These are phyloP conservation scores for Bibio marci DNA, from an alignment of 2,888 invertebrate genomes.

Conservation along the genomic window DNA sequence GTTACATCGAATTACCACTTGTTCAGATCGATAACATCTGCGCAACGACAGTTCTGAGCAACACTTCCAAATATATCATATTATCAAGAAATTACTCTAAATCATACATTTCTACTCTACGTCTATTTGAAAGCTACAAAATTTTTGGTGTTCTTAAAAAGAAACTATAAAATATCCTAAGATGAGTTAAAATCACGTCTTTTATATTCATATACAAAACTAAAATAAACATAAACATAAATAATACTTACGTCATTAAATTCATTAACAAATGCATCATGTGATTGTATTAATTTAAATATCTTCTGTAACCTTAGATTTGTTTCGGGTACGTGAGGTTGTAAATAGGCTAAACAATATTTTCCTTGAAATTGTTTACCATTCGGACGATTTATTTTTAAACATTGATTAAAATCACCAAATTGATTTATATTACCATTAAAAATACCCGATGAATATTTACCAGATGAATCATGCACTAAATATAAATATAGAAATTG, in stretches of 20 bases:
- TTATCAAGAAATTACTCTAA: too few species aligned
- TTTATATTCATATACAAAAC: background rate
- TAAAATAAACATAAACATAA: conserved; percentile 3
- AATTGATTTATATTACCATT: conserved; percentile 2
- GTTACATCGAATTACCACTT: too few species aligned
- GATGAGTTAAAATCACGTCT: background rate
- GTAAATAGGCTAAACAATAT: conserved; percentile 46
- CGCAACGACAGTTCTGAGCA: too few species aligned
- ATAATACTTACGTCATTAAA: conserved; percentile 43
- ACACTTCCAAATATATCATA: too few species aligned
- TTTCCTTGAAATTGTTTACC: conserved; percentile 43
- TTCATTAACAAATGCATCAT: conserved; percentile 40
- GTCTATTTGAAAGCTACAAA: too few species aligned
- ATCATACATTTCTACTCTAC: too few species aligned
- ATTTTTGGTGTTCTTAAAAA: too few species aligned
- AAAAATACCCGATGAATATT: background rate
- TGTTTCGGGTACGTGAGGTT: conserved; percentile 35
- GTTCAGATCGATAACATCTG: too few species aligned
- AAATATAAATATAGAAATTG: background rate
- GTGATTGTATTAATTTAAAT: conserved; percentile 35
- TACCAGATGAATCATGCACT: conserved; percentile 2
- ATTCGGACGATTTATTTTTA: conserved; percentile 20
- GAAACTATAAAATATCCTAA: too few species aligned
- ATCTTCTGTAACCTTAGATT: conserved; percentile 22
- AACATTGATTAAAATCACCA: conserved; percentile 30